A percentile compares a stretch with the other conserved stretches of the same genome.
These are phyloP conservation scores for Thumatha senex DNA, from an alignment of 2,888 invertebrate genomes.

Conservation along the genomic window DNA sequence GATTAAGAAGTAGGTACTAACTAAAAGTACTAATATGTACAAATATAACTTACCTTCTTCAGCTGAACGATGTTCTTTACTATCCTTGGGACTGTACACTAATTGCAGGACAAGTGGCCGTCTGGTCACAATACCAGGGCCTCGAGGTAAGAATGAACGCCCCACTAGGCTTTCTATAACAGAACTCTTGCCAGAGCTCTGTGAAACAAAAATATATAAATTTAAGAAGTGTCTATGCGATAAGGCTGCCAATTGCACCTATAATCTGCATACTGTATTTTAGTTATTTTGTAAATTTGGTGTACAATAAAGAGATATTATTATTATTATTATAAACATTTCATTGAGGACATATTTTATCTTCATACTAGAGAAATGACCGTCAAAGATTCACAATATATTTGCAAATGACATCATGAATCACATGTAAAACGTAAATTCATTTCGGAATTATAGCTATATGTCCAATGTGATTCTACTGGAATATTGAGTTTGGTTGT, in stretches of 20 bases:
- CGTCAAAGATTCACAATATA: too few relatives aligned
- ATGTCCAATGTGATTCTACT: too few relatives aligned
- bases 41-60: slow-evolving; percentile 88
- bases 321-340: too few relatives aligned
- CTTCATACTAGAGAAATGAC: too few relatives aligned
- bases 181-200: slow-evolving; percentile 99
- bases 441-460: too few relatives aligned
- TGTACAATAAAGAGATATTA: too few relatives aligned
- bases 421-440: too few relatives aligned
- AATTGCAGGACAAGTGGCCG: slow-evolving; percentile 97
- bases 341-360: too few relatives aligned
- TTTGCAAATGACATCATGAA: too few relatives aligned
- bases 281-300: too few relatives aligned
- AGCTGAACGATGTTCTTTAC: slow-evolving; percentile 92
- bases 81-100: slow-evolving; percentile 95
- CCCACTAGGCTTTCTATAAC: slow-evolving; percentile 99
- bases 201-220: slow-evolving; percentile 34
- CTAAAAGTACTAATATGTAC: too few relatives aligned
- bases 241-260: not conserved
- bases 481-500: slow-evolving; percentile 30
- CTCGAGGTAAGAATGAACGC: slow-evolving; percentile 97
- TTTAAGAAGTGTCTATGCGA: not conserved
- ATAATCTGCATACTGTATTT: not conserved
- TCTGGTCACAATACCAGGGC: slow-evolving; percentile 98
- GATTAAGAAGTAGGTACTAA: too few relatives aligned